These are phyloP conservation scores for Rhopalosiphum padi DNA, from an alignment of 1,140 invertebrate species.

Conservation along the genomic window DNA sequence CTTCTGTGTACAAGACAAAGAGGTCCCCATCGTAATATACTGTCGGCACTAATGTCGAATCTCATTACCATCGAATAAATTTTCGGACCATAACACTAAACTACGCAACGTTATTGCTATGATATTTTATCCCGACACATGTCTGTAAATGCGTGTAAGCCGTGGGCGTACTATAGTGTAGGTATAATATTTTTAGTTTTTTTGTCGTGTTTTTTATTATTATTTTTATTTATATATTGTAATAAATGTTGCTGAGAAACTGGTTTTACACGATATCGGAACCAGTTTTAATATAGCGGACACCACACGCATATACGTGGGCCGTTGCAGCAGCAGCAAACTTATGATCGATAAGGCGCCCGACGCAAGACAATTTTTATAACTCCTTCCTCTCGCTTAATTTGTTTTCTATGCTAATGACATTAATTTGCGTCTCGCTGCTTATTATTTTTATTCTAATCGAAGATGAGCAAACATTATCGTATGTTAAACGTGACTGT, in stretches of 20 bases:
- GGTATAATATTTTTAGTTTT: slow-evolving; percentile 39
- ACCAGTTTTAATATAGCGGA: slow-evolving; percentile 45
- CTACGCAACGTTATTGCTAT: slow-evolving; percentile 46
- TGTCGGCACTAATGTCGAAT: slow-evolving; percentile 57
- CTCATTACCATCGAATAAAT: slow-evolving; percentile 54
- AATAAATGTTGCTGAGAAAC: slow-evolving; percentile 49
- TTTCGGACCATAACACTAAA: slow-evolving; percentile 46
- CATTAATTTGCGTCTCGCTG: background rate
- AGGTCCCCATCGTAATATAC: slow-evolving; percentile 40
- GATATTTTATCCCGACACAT: slow-evolving; percentile 50
- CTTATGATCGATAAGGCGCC: slow-evolving; percentile 43
- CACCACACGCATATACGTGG: slow-evolving; percentile 13
- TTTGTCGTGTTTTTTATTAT: slow-evolving; percentile 20
- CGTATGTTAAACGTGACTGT: background rate
- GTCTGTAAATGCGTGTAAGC: slow-evolving; percentile 9
- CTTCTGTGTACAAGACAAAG: slow-evolving; percentile 19
- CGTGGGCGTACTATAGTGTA: slow-evolving; percentile 48
- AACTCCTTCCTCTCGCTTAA: background rate
- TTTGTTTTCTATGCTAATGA: slow-evolving; percentile 12
- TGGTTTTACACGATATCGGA: slow-evolving; percentile 50
- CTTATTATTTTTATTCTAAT: background rate
- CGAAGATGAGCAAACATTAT: slow-evolving; percentile 14
- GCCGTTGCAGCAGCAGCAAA: background rate
- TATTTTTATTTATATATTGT: slow-evolving; percentile 8
- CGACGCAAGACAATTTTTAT: slow-evolving; percentile 22